phyloP scores from a whole-genome alignment of 2,797 vertebrate species.

The Megalops cyprinoides region DNA sequence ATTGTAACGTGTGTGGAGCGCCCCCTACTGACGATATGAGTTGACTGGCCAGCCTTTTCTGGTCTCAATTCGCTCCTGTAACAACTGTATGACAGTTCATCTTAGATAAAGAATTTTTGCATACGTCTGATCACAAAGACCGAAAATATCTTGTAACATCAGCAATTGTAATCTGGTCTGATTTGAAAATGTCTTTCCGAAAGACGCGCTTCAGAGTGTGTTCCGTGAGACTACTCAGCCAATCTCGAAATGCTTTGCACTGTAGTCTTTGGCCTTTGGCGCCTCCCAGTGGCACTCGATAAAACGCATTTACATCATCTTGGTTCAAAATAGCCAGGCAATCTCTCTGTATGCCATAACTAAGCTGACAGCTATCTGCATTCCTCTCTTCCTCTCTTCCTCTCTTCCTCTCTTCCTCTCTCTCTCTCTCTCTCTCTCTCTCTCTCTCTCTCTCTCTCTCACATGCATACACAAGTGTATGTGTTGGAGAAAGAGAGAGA shows the following conservation, averaged over 20 bases:
- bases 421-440: too few species aligned
- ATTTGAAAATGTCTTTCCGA: not conserved
- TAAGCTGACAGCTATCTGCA: too few species aligned
- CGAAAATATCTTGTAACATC: not conserved
- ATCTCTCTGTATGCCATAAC: too few species aligned
- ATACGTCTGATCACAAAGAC: not conserved
- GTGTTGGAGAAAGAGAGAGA: too few species aligned
- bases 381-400: too few species aligned
- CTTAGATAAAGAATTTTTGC: not conserved
- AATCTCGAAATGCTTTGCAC: constrained; percentile 16
- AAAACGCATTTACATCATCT: not conserved
- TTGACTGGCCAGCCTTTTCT: not conserved
- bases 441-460: too few species aligned
- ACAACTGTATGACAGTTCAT: not conserved
- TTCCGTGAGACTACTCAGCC: not conserved
- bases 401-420: too few species aligned
- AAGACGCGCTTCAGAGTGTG: not conserved
- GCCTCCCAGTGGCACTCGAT: constrained; percentile 28
- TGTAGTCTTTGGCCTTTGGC: constrained; percentile 33
- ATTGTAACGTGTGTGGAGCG: constrained; percentile 26
- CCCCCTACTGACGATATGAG: constrained; percentile 15
- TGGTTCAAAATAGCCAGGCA: not conserved
- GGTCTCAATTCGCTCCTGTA: not conserved
- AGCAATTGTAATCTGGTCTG: not conserved
- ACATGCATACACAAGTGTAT: too few species aligned